Evolutionary conservation across 2,888 invertebrate genomes (phyloP), one percentile per base, ranked within the genome.

Genomic region (Meandrusa payeni): DNA sequence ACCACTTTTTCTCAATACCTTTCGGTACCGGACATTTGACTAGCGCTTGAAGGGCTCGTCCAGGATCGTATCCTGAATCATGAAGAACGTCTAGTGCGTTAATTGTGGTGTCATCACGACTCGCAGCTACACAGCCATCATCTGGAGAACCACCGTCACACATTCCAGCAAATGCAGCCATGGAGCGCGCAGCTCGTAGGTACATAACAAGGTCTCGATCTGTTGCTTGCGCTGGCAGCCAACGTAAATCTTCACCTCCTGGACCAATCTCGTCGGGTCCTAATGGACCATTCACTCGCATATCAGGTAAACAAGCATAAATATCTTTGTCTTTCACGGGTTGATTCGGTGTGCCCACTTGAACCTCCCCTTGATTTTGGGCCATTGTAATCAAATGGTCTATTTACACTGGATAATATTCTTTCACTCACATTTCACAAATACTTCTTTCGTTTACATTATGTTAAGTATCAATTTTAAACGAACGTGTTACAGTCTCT

Each of bases 81-180:
- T 99, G 99, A 42, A 99, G 90, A 74, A 96, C 96, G 83, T 98
- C 96, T 68, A 98, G 91, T 51, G 98, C 98, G 89, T 97, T 98
- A 69, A 97, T 96, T 64, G 98, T 98, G 47, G 98, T 98, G 81
- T 97, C 97, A 88, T 98, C 98, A 75, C 97, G 91, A 67, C 97
- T 96, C 64, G 98, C 98, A 58, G 98, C 97, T 69, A 96, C 93
- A 86, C 97, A 97, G 68, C 98, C 98, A 85, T 98, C 98, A 83
- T 98, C 98, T 40, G 97, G 95, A 55, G 96, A 96, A 46, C 98
- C 98, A 52, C 97, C 97, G 90, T 98, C 97, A 91, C 98, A 98
- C 97, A 98, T 97, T 64, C 98, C 97, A 60, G 98, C 98, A 88
- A 98, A 98, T 47, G 98, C 98, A 72, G 98, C 98, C 95, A 99